Percentiles rank a stretch among this genome's conserved stretches.
Evolutionary conservation across 2,113 vertebrate species (phyloP).

Genomic region (Taxidea taxus): DNA sequence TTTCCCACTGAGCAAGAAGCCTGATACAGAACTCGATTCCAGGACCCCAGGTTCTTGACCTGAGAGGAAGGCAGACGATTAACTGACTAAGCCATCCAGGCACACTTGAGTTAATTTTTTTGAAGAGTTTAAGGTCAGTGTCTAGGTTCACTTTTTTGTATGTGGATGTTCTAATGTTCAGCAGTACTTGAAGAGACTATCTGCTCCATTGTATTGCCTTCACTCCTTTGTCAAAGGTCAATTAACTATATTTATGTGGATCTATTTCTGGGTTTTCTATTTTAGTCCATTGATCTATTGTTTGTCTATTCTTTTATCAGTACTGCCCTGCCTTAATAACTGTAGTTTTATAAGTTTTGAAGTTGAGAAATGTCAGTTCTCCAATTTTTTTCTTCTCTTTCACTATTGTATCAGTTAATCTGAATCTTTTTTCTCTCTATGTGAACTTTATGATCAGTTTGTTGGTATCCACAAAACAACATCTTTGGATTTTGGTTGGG

Average conservation of each 20-base stretch:
- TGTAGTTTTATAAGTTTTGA: background rate
- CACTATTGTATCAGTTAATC: background rate
- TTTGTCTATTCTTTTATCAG: background rate
- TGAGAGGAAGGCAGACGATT: too few species aligned
- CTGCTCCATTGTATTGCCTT: background rate
- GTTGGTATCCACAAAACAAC: background rate
- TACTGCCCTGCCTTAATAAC: background rate
- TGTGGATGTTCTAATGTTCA: background rate
- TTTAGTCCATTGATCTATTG: background rate
- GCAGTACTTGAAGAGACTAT: background rate
- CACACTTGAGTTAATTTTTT: background rate
- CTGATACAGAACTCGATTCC: too few species aligned
- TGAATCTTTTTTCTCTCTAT: background rate
- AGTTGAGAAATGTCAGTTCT: background rate
- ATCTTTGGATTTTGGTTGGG: background rate
- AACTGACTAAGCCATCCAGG: too few species aligned
- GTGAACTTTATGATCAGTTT: background rate
- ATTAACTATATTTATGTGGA: background rate
- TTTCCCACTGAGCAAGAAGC: too few species aligned
- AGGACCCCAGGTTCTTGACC: too few species aligned
- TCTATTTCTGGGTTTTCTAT: background rate
- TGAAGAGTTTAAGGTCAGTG: background rate
- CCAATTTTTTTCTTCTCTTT: background rate
- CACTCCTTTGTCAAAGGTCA: background rate
- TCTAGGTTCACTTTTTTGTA: background rate